Evolutionary conservation across 2,113 vertebrate genomes (phyloP).

Genomic region (Nycticebus coucang): DNA sequence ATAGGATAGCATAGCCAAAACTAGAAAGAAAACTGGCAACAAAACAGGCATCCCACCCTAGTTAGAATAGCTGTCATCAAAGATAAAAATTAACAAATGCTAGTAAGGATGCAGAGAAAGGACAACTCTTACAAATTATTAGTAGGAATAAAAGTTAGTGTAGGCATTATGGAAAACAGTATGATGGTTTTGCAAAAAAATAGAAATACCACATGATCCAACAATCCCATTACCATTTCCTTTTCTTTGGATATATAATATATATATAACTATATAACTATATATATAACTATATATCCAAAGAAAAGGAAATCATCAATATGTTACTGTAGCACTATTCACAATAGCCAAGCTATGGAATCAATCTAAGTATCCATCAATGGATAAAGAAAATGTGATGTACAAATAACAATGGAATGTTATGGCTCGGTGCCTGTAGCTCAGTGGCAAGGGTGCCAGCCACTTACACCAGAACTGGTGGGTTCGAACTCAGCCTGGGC

Average conservation of each 20-base stretch:
- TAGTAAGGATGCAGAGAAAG: not conserved
- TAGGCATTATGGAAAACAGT: not conserved
- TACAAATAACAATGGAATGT: not conserved
- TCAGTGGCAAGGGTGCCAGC: too few relatives aligned
- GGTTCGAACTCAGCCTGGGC: too few relatives aligned
- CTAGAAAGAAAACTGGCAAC: conserved; percentile 35
- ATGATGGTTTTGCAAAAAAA: not conserved
- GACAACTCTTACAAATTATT: not conserved
- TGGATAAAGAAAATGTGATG: not conserved
- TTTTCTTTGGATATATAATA: too few relatives aligned
- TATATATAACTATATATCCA: not conserved
- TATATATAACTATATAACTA: too few relatives aligned
- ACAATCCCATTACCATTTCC: not conserved
- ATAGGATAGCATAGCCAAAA: conserved; percentile 37
- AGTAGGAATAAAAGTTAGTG: not conserved
- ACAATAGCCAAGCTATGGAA: not conserved
- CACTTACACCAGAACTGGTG: too few relatives aligned
- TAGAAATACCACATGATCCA: not conserved
- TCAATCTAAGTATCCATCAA: not conserved
- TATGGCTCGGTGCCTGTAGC: not conserved
- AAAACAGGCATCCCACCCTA: not conserved
- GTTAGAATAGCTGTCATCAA: not conserved
- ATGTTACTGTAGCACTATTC: not conserved
- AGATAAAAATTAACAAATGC: not conserved
- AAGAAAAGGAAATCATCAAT: not conserved